These are phyloP conservation scores for Apostichopus leukothele DNA, from an alignment of 53 echinoderm and acorn worm genomes.

Conservation along the genomic window DNA sequence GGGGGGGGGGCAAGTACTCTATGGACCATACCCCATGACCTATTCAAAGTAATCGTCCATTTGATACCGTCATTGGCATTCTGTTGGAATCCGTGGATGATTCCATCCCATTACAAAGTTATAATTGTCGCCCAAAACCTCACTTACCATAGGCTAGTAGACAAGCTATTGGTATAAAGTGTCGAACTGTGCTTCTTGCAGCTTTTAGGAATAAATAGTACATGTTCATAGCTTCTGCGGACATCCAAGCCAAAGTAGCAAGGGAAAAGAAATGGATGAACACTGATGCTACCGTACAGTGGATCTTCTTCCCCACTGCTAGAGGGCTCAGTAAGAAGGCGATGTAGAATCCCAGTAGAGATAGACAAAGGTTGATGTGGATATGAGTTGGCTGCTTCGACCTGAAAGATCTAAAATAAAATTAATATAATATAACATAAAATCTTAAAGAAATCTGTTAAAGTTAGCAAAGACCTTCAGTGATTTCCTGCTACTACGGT, in stretches of 20 bases:
- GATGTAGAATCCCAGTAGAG: slow-evolving; percentile 14
- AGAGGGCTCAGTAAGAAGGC: background rate
- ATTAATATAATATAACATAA: no score
- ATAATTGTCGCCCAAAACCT: no score
- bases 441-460: no score
- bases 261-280: slow-evolving; percentile 18
- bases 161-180: slow-evolving; percentile 9
- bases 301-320: background rate
- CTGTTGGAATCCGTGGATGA: no score
- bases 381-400: background rate
- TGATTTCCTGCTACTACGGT: no score
- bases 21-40: no score
- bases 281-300: background rate
- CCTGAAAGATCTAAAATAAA: no score
- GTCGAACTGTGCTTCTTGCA: background rate
- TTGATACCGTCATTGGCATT: no score
- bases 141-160: slow-evolving; percentile 3
- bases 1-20: no score
- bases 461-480: no score
- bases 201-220: background rate
- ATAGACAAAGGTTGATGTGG: slow-evolving; percentile 8
- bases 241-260: slow-evolving; percentile 17
- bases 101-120: no score
- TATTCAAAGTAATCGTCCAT: no score
- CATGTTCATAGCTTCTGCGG: slow-evolving; percentile 10